Base-by-base conservation (phyloP, 2,888 invertebrate genomes). In the Diogma glabrata region DNA sequence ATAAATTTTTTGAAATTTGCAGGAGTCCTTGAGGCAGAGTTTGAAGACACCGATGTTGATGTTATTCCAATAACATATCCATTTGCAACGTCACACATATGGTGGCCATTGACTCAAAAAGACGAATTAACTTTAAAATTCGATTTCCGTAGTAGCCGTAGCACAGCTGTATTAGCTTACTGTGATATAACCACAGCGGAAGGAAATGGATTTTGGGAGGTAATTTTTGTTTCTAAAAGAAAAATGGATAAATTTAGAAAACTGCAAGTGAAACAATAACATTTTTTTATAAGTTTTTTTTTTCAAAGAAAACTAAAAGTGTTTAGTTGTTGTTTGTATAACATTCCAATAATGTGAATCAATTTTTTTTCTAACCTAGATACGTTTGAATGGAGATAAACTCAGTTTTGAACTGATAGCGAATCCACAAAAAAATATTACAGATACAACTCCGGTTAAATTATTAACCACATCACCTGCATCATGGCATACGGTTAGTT, bases 61-160 rank as follows among this genome's bases (percentile, higher is more conserved):
- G 85, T 87, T 51, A 87, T 92, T 64, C 91, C 92, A 30, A 85
- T 92, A 60, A 92, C 92, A 30, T 90, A 89, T 71, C 90, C 91
- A 49, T 91, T 91, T 67, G 85, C 88, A 53, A 87, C 88, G 49
- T 88, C 90, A 55, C 88, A 90, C 70, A 87, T 90, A 66, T 86
- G 88, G 84, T 90, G 89, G 87, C 87, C 87, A 47, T 79, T 86
- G 65, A 80, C 81, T 66, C 80, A 79, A 60, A 81, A 77, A 30
- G 78, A 84, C 58, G 81, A 78, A 60, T 75, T 92, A 57, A 81
- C 82, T 67, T 72, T 92, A 58, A 81, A 82, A 66, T 87, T 92
- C 70, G 87, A 89, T 69, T 92, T 90, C 71, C 90, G 87, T 70
- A 87, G 87, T 52, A 85, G 82, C 62, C 81, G 84, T 61, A 83